These are phyloP conservation scores for Iphiclides podalirius DNA, from an alignment of 2,888 invertebrate species.

Conservation along the genomic window DNA sequence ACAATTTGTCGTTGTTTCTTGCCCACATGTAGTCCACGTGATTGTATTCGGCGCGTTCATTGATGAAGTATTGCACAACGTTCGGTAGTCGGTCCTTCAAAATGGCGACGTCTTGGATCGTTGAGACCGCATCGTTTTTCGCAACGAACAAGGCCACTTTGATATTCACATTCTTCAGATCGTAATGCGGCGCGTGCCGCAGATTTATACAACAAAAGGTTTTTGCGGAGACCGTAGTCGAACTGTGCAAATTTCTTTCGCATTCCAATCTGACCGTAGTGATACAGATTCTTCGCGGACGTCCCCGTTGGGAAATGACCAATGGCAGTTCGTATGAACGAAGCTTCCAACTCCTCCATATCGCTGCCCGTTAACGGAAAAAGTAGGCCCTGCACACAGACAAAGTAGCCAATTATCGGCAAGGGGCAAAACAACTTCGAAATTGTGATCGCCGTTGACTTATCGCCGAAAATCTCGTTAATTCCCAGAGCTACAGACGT, in stretches of 20 bases:
- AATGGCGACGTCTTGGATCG: conserved; percentile 35
- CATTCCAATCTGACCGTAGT: conserved; percentile 39
- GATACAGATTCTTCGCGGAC: conserved; percentile 43
- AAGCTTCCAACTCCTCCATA: conserved; percentile 34
- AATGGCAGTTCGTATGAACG: conserved; percentile 32
- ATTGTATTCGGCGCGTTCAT: conserved; percentile 30
- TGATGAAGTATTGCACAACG: conserved; percentile 28
- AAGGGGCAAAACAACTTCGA: conserved; percentile 23
- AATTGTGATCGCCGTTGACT: not conserved
- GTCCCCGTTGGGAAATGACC: conserved; percentile 45
- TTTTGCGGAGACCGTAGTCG: conserved; percentile 38
- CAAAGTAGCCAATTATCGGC: conserved; percentile 16
- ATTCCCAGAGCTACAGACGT: conserved; percentile 3
- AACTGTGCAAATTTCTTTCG: conserved; percentile 38
- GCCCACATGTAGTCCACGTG: conserved; percentile 38
- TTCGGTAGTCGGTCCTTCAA: conserved; percentile 38
- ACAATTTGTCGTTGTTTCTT: conserved; percentile 3
- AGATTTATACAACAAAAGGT: conserved; percentile 37
- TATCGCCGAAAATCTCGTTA: conserved; percentile 17
- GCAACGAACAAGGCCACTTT: conserved; percentile 38
- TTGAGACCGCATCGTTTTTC: conserved; percentile 41
- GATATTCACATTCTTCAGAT: conserved; percentile 42
- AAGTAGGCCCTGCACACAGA: conserved; percentile 25
- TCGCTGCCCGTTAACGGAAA: conserved; percentile 30
- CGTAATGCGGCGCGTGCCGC: conserved; percentile 41